phyloP scores from a whole-genome alignment of 1,140 invertebrate genomes.

The Heliconius melpomene region DNA sequence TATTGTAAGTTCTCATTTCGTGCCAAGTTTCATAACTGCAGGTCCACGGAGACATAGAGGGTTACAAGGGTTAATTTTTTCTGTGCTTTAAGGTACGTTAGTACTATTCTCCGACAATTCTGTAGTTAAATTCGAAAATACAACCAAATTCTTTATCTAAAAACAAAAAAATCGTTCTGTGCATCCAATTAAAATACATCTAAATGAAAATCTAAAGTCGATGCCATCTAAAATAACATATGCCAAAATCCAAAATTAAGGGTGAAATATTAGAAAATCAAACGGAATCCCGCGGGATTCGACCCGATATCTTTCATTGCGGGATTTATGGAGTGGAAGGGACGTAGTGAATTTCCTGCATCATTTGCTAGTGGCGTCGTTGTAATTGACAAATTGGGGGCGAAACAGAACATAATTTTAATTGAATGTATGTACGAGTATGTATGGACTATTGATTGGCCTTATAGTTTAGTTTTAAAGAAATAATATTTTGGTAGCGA shows the following conservation, averaged over 20 bases:
- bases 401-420: neutral
- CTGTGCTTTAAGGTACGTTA: too few species aligned
- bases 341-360: constrained; percentile 36
- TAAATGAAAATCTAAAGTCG: neutral
- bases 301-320: constrained; percentile 45
- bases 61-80: too few species aligned
- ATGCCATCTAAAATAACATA: neutral
- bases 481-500: too few species aligned
- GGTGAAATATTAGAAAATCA: constrained; percentile 34
- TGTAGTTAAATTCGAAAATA: too few species aligned
- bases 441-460: neutral
- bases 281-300: constrained; percentile 35
- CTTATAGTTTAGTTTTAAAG: too few species aligned
- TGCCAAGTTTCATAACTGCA: too few species aligned
- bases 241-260: constrained; percentile 14
- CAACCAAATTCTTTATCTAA: neutral
- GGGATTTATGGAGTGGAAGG: constrained; percentile 46
- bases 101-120: too few species aligned
- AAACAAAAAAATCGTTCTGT: neutral
- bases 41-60: too few species aligned
- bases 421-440: neutral
- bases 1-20: too few species aligned
- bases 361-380: constrained; percentile 28
- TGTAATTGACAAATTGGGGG: constrained; percentile 5
- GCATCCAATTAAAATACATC: neutral